Percentiles rank a stretch among this genome's conserved stretches.
Evolutionary conservation across 2,797 vertebrate genomes (phyloP).

Genomic region (Characodon lateralis): DNA sequence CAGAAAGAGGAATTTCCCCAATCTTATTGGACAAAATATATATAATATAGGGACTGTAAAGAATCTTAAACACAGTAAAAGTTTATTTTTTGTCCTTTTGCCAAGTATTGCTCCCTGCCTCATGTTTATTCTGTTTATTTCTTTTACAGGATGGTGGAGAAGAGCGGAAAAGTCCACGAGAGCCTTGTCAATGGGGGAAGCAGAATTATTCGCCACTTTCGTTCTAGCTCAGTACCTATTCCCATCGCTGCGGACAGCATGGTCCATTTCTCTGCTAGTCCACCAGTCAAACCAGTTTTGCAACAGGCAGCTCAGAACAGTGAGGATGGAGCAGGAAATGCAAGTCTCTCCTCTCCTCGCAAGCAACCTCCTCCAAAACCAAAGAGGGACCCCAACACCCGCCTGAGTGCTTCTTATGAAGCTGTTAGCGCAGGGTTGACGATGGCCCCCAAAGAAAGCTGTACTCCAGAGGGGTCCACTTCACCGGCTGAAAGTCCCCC

Average conservation of each 20-base stretch:
- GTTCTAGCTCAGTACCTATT: constrained; percentile 83
- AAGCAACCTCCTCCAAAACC: constrained; percentile 98
- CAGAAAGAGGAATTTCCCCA: background rate
- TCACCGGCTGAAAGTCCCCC: constrained; percentile 75
- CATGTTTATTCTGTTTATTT: constrained; percentile 1
- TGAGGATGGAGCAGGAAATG: constrained; percentile 78
- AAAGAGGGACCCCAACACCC: constrained; percentile 95
- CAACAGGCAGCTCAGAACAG: constrained; percentile 84
- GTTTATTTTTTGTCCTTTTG: background rate
- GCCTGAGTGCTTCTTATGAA: constrained; percentile 96
- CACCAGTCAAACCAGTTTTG: constrained; percentile 85
- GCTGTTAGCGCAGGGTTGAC: constrained; percentile 91
- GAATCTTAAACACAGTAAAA: background rate
- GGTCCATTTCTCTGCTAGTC: constrained; percentile 77
- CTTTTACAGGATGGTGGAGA: constrained; percentile 83
- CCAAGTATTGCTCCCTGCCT: background rate
- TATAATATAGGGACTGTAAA: background rate
- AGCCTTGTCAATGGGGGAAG: constrained; percentile 68
- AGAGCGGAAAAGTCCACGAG: constrained; percentile 78
- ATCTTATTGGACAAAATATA: background rate
- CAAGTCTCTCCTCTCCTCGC: constrained; percentile 88
- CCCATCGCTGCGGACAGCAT: constrained; percentile 84
- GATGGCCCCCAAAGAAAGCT: constrained; percentile 86
- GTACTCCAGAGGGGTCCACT: constrained; percentile 86
- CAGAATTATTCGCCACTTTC: constrained; percentile 82